These are phyloP conservation scores for Scortum barcoo DNA, from an alignment of 2,113 vertebrate genomes.

Conservation along the genomic window DNA sequence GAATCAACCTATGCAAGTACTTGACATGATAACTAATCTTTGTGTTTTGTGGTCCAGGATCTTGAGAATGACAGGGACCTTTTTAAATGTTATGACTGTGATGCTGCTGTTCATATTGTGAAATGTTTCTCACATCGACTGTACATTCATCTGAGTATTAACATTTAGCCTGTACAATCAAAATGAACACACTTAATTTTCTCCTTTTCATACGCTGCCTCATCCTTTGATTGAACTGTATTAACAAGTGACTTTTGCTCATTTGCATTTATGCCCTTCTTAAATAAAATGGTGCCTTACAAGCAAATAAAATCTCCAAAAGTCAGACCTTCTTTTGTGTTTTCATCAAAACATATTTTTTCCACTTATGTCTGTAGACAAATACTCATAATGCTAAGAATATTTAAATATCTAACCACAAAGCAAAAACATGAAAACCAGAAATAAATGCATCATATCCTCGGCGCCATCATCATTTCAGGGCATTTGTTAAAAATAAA, in stretches of 20 bases:
- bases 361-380: not conserved
- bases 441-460: not conserved
- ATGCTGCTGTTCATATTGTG: not conserved
- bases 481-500: not conserved
- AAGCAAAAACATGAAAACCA: not conserved
- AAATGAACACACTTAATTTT: slow-evolving; percentile 54
- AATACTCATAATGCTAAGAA: too few relatives aligned
- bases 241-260: not conserved
- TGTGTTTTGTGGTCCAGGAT: slow-evolving; percentile 19
- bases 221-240: not conserved
- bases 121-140: not conserved
- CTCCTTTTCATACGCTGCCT: not conserved
- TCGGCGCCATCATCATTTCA: not conserved
- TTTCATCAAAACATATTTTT: not conserved
- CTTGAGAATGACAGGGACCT: not conserved
- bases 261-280: not conserved
- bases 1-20: slow-evolving; percentile 4
- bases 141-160: not conserved
- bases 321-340: not conserved
- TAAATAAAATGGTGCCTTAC: not conserved
- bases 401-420: not conserved
- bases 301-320: not conserved
- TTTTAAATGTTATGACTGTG: not conserved
- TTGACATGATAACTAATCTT: not conserved
- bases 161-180: not conserved